Conservation (phyloP, 2,888 invertebrate genomes). For the Entomobrya multifasciata region DNA sequence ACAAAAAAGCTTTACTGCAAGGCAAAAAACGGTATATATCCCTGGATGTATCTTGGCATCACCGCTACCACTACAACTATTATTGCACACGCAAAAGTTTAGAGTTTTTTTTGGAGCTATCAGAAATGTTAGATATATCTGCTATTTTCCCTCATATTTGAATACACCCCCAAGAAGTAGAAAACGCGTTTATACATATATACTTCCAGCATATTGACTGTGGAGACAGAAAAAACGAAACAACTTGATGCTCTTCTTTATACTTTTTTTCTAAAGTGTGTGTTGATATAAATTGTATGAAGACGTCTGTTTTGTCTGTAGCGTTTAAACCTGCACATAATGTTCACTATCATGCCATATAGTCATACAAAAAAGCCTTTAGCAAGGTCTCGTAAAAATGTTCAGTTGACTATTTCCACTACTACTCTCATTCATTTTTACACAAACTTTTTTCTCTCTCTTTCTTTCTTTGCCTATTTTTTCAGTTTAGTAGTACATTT, state of each 20-base stretch:
- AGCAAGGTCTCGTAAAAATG: conserved; percentile 62
- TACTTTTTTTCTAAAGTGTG: too few relatives aligned
- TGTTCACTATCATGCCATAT: conserved; percentile 55
- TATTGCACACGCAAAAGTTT: too few relatives aligned
- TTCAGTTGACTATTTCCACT: conserved; percentile 62
- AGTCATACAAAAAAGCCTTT: conserved; percentile 58
- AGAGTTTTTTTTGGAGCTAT: too few relatives aligned
- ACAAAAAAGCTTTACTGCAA: conserved; percentile 15
- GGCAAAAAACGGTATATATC: background rate
- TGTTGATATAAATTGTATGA: background rate
- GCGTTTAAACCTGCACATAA: conserved; percentile 49
- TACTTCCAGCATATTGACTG: background rate
- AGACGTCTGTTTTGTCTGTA: background rate
- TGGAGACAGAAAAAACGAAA: conserved; percentile 13
- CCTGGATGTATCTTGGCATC: conserved; percentile 11
- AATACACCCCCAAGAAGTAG: background rate
- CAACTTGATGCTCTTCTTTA: conserved; percentile 60
- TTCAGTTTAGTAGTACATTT: conserved; percentile 53
- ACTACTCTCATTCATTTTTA: conserved; percentile 54
- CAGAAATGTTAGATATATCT: too few relatives aligned
- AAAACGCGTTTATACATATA: background rate
- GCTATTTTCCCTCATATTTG: too few relatives aligned
- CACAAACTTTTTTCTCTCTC: conserved; percentile 71
- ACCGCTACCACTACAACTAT: background rate
- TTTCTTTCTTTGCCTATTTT: conserved; percentile 50